Evolutionary conservation across 2,797 vertebrate genomes (phyloP), one percentile per base, ranked within the genome.

Genomic region (Helicolenus hilgendorfi): DNA sequence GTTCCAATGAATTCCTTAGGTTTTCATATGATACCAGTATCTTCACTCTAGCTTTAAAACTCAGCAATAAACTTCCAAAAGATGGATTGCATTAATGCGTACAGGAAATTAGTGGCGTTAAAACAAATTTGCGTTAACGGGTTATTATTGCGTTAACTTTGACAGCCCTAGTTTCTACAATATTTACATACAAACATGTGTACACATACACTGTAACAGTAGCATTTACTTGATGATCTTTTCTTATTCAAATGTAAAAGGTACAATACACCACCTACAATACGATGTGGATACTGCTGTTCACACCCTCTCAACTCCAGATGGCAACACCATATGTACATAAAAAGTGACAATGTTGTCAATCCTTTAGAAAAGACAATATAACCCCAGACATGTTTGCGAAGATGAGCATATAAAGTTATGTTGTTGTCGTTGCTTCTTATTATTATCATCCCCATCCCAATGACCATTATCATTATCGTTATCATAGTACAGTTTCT

Each of bases 281-380:
- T 49, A 20, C 15, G 64, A 53, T 11, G 24, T 60, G 35, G 53
- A 38, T 49, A 6, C 20, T 67, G 53, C 15, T 18, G 36, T 31
- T 69, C 33, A 58, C 38, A 69, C 4, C 7, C 59, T 35, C 38
- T 79, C 2, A 55, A 38, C 24, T 69, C 64, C 83, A 90, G 80
- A 77, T 71, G 81, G 76, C 1, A 26, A n/a, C 60, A 11, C 18
- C 35, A 64, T 10, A 31, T 22, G 41, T 8, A 13, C 62, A 56
- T 70, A 15, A 36, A 55, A 36, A 24, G 2, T 20, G 14, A 64
- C 33, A 27, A 64, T 72, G 69, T 55, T 63, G 31, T 18, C 14
- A 45, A 69, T 38, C 55, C 18, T 67, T 69, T 14, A 60, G 13
- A 41, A 62, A 69, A 62, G 18, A 56, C 14, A 1, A 33, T 22